phyloP scores from a whole-genome alignment of 2,113 vertebrate species.

The Ellobius talpinus region DNA sequence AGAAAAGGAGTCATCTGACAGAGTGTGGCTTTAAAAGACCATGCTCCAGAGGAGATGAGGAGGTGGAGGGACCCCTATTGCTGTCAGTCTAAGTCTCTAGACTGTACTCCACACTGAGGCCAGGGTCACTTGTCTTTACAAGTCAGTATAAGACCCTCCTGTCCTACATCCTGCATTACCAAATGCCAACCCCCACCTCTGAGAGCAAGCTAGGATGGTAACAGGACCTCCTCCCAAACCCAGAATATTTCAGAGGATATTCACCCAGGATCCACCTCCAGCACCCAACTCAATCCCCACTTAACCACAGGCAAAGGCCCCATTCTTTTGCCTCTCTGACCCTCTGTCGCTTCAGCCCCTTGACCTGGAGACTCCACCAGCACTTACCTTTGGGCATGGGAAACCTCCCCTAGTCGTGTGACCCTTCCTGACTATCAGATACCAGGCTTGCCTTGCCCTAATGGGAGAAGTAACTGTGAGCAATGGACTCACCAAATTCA shows the following conservation, averaged over 20 bases:
- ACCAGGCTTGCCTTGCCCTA: background rate
- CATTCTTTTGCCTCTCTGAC: no score
- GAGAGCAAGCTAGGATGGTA: accelerated
- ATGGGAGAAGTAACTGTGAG: background rate
- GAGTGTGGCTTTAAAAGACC: background rate
- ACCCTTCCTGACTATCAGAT: accelerated
- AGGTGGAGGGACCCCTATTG: background rate
- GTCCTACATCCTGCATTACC: background rate
- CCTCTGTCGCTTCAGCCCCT: background rate
- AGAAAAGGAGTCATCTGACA: background rate
- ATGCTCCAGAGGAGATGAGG: no score
- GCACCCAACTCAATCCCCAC: background rate
- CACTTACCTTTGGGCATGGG: background rate
- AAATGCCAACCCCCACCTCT: background rate
- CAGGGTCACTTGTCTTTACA: background rate
- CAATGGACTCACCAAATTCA: constrained; percentile 58
- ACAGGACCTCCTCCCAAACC: background rate
- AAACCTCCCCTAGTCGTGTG: background rate
- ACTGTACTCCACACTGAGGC: no score
- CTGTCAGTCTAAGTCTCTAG: background rate
- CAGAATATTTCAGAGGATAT: no score
- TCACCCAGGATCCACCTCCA: background rate
- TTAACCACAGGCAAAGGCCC: background rate
- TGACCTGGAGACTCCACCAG: background rate
- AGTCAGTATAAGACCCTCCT: background rate